These are phyloP conservation scores for Diglossa brunneiventris DNA, from an alignment of 2,113 vertebrate species.

Conservation along the genomic window DNA sequence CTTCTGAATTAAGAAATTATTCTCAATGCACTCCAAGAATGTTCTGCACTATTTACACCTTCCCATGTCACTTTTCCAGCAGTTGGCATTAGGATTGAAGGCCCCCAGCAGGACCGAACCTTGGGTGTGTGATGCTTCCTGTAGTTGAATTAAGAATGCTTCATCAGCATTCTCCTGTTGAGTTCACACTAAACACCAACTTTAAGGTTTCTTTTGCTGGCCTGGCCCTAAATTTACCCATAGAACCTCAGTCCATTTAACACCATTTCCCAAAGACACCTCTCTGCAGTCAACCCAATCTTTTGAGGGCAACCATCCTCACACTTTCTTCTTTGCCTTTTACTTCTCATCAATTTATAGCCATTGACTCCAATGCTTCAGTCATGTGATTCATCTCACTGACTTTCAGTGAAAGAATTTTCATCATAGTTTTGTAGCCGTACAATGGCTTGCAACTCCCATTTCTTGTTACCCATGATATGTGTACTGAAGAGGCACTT, in stretches of 20 bases:
- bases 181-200: background rate
- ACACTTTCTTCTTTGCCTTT: background rate
- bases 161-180: background rate
- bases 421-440: background rate
- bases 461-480: background rate
- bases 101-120: background rate
- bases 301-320: background rate
- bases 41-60: background rate
- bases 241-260: background rate
- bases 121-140: background rate
- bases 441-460: background rate
- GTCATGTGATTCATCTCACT: background rate
- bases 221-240: background rate
- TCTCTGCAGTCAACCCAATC: background rate
- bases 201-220: background rate
- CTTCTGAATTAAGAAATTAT: background rate
- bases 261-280: background rate
- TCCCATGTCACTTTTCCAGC: background rate
- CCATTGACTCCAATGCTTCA: background rate
- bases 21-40: background rate
- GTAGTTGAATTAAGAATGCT: background rate
- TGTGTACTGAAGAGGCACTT: background rate
- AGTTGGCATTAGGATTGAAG: background rate
- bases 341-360: background rate
- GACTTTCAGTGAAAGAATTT: background rate